Evolutionary conservation across 2,797 vertebrate genomes (phyloP), one percentile per base, ranked within the genome.

Genomic region (Hafferia zeledoni): DNA sequence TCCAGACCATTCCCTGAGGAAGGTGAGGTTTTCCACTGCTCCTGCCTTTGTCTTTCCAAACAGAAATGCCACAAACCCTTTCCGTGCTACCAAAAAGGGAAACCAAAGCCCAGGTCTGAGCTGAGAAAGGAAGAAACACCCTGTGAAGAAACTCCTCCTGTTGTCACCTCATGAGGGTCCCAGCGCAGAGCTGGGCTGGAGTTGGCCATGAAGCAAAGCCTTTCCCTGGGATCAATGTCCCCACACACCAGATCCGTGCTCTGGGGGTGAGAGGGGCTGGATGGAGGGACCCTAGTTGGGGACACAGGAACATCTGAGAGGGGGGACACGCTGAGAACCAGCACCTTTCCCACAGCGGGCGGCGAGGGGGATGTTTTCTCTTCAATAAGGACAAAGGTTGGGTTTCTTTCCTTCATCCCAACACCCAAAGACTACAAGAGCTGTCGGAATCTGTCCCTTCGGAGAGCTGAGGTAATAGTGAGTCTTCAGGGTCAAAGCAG

Each of bases 391-490:
- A 83, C 56, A n/a, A 74, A 52, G n/a, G 19, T 46, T 60, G 77
- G 52, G 61, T 23, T 71, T 14, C 43, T 90, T 64, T 88, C 92
- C 87, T 83, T 79, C 78, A 87, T 74, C 94, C 97, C 95, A 90
- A 94, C 92, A 75, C 91, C 93, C 87, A 86, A 87, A 95, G 89
- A n/a, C 91, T 80, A 35, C 31, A 37, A 93, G 90, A 96, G 81
- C 93, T 69, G 53, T 83, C 76, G 49, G 93, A 61, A 84, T 65
- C 39, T 7, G 5, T 94, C 81, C 92, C 94, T 78, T 96, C 4
- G 53, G 94, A 95, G 96, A 97, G 92, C 96, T 78, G 90, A 96
- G 97, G 97, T 95, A 94, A 91, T 27, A 5, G 85, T 55, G 85
- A 94, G 93, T 91, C 74, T 92, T 89, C 44, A 92, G 96, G 97